Base-by-base conservation (phyloP, 2,797 vertebrate genomes). In the Sebastes vulpes region DNA sequence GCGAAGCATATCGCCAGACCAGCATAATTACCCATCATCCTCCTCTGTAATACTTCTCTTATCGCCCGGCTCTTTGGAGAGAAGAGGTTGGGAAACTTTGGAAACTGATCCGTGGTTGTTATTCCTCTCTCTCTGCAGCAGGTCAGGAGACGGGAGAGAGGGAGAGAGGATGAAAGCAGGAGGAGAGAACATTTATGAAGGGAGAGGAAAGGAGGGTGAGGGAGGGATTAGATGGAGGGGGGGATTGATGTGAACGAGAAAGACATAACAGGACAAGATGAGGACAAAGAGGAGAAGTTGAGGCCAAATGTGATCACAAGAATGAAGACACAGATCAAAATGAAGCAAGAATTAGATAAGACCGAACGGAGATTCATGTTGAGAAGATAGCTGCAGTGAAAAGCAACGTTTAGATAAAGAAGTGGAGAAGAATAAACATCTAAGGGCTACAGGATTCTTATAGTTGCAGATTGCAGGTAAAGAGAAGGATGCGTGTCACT, bases 21-120 rank as follows among this genome's bases (percentile, higher is more conserved):
- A 31, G 74, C 67, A 56, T 91, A 87, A 92, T 92, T 90, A 92
- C 84, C 83, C 86, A 77, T 90, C 86, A 79, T 84, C 86, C 88
- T 75, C 82, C 50, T 59, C 88, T 81, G 87, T 87, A 78, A 87
- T 79, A 32, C 72, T 46, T 64, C 67, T 81, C 80, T 92, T 91
- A 91, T 90, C 83, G 6, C 7, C 31, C 0, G 64, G 48, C 74
- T 84, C 76, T 90, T 73, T 57, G 63, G 79, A 83, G 72, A 83
- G 68, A 67, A 42, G 78, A 81, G 81, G 52, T 63, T 61, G 20
- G 14, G 29, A 84, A 86, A 78, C 56, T 85, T 67, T 1, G 26
- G 77, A 85, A 85, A 79, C 35, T 18, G 77, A 90, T 72, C 67
- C 2, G 1, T 3, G 20, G n/a, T 35, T 31, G 53, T 72, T n/a